Evolutionary conservation across 1,140 invertebrate genomes (phyloP).

Genomic region (Cardiocondyla obscurior): DNA sequence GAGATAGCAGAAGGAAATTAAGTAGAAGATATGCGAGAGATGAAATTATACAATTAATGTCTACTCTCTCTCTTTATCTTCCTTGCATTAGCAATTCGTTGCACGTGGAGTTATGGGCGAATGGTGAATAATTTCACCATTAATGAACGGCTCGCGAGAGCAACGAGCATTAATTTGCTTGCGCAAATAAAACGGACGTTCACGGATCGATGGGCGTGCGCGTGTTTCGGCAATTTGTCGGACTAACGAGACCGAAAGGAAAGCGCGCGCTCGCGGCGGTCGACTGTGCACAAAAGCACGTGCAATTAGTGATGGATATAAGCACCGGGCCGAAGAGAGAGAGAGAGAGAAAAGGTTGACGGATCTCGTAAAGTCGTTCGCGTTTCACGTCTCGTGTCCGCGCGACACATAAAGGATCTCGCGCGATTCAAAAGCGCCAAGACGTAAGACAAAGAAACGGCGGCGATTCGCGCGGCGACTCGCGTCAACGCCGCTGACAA

Average conservation of each 20-base stretch:
- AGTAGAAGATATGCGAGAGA: not conserved
- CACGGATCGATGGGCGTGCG: not conserved
- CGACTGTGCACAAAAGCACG: conserved; percentile 12
- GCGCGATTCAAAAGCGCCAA: conserved; percentile 14
- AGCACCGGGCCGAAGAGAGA: not conserved
- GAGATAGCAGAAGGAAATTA: too few species aligned
- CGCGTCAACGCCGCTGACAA: conserved; percentile 6
- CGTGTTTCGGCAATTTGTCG: conserved; percentile 45
- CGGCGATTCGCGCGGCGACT: not conserved
- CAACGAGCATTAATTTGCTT: conserved; percentile 6
- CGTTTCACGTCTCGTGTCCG: not conserved
- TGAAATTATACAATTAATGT: not conserved
- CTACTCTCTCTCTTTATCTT: not conserved
- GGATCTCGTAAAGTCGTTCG: conserved; percentile 20
- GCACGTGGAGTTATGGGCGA: not conserved
- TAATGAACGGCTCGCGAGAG: conserved; percentile 16
- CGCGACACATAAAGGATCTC: conserved; percentile 29
- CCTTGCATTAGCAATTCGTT: conserved; percentile 12
- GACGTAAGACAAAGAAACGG: conserved; percentile 23
- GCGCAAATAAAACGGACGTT: conserved; percentile 10
- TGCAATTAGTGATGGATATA: conserved; percentile 29
- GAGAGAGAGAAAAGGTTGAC: not conserved
- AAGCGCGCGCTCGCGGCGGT: not conserved
- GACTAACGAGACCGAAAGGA: conserved; percentile 51
- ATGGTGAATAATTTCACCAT: conserved; percentile 36